Conservation (phyloP, 2,797 vertebrate species). For the Paratrypauchen microcephalus region DNA sequence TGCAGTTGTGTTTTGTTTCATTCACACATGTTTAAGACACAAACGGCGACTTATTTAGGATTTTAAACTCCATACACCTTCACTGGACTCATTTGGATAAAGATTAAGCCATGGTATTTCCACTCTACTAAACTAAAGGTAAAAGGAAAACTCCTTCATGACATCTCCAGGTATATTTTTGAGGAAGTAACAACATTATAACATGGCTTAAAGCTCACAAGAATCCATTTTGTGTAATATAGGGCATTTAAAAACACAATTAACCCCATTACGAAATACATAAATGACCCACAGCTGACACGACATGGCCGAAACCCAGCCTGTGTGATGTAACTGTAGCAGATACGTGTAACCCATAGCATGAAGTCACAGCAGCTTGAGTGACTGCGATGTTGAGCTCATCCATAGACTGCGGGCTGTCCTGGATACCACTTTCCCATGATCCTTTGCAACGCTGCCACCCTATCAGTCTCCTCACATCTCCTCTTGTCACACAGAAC, state of each 20-base stretch:
- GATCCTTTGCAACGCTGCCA: constrained; percentile 11
- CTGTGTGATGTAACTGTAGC: neutral
- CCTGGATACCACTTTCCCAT: constrained; percentile 27
- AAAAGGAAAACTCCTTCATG: too few species aligned
- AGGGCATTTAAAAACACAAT: constrained; percentile 19
- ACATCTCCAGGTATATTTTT: too few species aligned
- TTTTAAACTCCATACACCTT: too few species aligned
- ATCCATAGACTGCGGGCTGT: constrained; percentile 24
- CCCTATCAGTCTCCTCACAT: constrained; percentile 18
- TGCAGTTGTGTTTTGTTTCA: too few species aligned
- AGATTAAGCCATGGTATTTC: too few species aligned
- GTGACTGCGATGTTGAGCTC: constrained; percentile 32
- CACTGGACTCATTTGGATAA: too few species aligned
- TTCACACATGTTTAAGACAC: too few species aligned
- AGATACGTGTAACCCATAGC: neutral
- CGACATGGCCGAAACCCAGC: constrained; percentile 8
- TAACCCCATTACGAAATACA: constrained; percentile 29
- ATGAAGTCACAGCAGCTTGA: constrained; percentile 8
- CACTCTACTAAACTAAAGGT: too few species aligned
- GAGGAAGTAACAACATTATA: too few species aligned
- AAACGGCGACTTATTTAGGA: too few species aligned
- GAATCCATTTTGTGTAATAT: too few species aligned
- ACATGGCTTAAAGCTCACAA: too few species aligned
- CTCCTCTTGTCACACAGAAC: constrained; percentile 26
- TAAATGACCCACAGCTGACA: constrained; percentile 3